Conservation (phyloP, 2,113 vertebrate species). For the Anarhynchus alexandrinus region DNA sequence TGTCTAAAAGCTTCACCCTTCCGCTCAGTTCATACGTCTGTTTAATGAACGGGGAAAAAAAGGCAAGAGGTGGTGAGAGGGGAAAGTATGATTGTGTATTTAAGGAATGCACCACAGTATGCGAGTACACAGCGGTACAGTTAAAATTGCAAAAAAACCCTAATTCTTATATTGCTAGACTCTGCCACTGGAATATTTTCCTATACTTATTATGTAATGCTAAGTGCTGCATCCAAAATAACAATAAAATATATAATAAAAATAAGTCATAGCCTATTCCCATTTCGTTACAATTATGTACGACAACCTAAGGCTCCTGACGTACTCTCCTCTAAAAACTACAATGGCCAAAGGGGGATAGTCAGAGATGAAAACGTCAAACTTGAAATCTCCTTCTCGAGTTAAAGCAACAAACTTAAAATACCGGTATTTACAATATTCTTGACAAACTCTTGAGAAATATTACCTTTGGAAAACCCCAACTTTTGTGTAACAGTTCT, state of each 20-base stretch:
- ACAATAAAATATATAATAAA: not conserved
- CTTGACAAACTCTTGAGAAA: not conserved
- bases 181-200: not conserved
- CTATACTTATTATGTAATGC: not conserved
- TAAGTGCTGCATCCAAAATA: not conserved
- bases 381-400: not conserved
- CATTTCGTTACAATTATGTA: not conserved
- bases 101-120: not conserved
- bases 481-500: conserved; percentile 94
- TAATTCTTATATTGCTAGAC: not conserved
- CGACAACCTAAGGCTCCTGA: not conserved
- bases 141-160: not conserved
- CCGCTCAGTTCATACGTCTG: not conserved
- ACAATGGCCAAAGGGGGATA: not conserved
- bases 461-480: conserved; percentile 96
- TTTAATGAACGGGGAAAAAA: not conserved
- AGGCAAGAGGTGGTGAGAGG: not conserved
- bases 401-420: not conserved
- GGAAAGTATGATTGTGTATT: not conserved
- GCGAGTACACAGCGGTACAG: not conserved
- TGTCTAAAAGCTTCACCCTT: not conserved
- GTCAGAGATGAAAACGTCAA: not conserved
- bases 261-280: not conserved
- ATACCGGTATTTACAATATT: not conserved
- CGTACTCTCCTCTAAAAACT: not conserved